Percentiles rank a stretch among this genome's conserved stretches.
Conservation (phyloP, 2,113 vertebrate genomes). For the Ictidomys tridecemlineatus region DNA sequence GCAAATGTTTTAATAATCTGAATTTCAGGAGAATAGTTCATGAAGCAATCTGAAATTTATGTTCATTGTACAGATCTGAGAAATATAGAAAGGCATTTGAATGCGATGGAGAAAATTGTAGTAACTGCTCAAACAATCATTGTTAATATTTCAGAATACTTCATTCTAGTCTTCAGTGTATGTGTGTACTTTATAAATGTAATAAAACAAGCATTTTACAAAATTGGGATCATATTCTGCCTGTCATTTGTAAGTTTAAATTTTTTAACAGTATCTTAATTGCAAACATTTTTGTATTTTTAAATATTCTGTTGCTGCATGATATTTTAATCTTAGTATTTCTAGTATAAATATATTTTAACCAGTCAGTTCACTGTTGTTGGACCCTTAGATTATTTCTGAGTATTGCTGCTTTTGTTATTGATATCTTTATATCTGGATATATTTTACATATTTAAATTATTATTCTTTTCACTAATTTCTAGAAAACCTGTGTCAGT, state of each 20-base stretch:
- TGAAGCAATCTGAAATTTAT: not conserved
- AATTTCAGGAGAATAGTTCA: not conserved
- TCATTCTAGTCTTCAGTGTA: not conserved
- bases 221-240: not conserved
- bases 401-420: not conserved
- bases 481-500: not conserved
- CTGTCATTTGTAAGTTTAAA: not conserved
- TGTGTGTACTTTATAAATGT: not conserved
- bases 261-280: not conserved
- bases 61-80: not conserved
- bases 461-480: conserved; percentile 8
- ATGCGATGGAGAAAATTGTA: not conserved
- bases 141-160: conserved; percentile 40
- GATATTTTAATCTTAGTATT: conserved; percentile 22
- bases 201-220: not conserved
- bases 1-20: not conserved
- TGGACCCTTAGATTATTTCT: not conserved
- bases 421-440: not conserved
- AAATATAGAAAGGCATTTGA: not conserved
- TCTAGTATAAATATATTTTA: not conserved
- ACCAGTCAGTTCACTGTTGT: not conserved
- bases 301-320: not conserved
- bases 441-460: not conserved
- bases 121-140: not conserved
- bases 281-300: not conserved